Evolutionary conservation across 2,888 invertebrate species (phyloP).

Genomic region (Amiota minor): DNA sequence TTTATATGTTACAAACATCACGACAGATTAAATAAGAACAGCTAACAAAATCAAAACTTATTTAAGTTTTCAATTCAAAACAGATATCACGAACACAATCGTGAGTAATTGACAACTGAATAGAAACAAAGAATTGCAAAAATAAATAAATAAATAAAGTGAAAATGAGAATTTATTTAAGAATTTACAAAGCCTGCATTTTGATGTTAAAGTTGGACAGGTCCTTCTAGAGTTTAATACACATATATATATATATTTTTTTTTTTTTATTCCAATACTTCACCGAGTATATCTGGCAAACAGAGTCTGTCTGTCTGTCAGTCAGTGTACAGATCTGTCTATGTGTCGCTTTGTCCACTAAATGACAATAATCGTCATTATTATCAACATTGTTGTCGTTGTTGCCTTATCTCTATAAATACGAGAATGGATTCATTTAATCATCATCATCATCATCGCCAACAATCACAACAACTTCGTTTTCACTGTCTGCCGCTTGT

Average conservation of each 20-base stretch:
- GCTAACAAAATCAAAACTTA: slow-evolving; percentile 41
- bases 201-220: background rate
- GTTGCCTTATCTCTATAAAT: background rate
- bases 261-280: background rate
- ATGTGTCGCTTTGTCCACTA: background rate
- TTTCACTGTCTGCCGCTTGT: slow-evolving; percentile 46
- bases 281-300: too few relatives aligned
- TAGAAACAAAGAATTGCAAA: background rate
- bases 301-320: too few relatives aligned
- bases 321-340: too few relatives aligned
- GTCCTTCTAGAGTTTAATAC: background rate
- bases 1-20: background rate
- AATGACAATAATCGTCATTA: slow-evolving; percentile 15
- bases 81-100: slow-evolving; percentile 23
- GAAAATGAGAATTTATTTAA: slow-evolving; percentile 15
- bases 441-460: background rate
- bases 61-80: slow-evolving; percentile 47
- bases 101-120: slow-evolving; percentile 21
- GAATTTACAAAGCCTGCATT: background rate
- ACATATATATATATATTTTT: too few relatives aligned
- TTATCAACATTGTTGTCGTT: slow-evolving; percentile 11
- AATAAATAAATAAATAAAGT: slow-evolving; percentile 9
- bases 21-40: background rate
- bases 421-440: too few relatives aligned
- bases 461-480: slow-evolving; percentile 8